Evolutionary conservation across 2,797 vertebrate species (phyloP).

Genomic region (Peromyscus melanophrys): DNA sequence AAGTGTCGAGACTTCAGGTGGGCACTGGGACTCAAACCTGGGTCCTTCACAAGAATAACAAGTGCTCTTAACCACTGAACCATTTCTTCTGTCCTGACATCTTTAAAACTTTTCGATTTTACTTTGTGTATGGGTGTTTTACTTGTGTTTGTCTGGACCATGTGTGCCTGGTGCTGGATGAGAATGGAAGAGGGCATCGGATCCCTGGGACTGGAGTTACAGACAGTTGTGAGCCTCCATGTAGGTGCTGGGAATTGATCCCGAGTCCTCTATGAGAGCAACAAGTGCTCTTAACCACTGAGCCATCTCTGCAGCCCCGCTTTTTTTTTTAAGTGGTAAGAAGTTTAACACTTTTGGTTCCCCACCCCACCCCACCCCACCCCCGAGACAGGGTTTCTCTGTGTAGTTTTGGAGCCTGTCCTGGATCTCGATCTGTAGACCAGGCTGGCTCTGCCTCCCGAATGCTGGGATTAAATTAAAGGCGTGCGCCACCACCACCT

Average conservation of each 20-base stretch:
- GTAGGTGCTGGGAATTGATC: neutral
- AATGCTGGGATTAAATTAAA: neutral
- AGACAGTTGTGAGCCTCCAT: neutral
- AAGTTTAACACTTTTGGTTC: neutral
- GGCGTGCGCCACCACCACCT: neutral
- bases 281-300: neutral
- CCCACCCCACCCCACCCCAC: too few relatives aligned
- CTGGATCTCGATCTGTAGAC: neutral
- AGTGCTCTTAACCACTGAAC: too few relatives aligned
- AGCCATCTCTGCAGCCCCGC: neutral
- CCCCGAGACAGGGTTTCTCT: neutral
- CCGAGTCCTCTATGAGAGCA: neutral
- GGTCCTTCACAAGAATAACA: too few relatives aligned
- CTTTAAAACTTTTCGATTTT: too few relatives aligned
- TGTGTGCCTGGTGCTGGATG: too few relatives aligned
- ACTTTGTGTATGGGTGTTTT: too few relatives aligned
- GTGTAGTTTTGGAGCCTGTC: neutral
- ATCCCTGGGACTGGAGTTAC: neutral
- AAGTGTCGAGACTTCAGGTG: too few relatives aligned
- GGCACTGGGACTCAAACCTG: too few relatives aligned
- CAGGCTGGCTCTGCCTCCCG: neutral
- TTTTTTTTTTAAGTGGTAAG: neutral
- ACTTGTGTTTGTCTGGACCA: too few relatives aligned
- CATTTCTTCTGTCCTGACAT: too few relatives aligned
- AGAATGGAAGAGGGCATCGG: too few relatives aligned